These are phyloP conservation scores for Apodemus sylvaticus DNA, from an alignment of 2,113 vertebrate species.

Conservation along the genomic window DNA sequence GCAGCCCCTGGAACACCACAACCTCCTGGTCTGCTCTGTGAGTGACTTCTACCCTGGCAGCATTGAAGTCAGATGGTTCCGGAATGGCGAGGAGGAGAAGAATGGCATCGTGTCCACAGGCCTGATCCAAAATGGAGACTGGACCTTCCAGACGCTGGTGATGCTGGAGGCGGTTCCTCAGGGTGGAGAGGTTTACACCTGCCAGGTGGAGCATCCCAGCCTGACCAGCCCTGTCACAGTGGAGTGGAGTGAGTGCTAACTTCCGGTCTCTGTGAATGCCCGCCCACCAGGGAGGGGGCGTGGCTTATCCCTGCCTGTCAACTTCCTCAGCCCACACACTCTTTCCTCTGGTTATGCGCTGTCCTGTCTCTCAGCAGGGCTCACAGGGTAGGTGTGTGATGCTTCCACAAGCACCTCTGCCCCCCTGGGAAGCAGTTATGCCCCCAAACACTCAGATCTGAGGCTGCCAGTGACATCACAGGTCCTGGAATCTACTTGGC, in stretches of 20 bases:
- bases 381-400: accelerated
- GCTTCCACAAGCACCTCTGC: background rate
- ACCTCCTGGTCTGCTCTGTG: slow-evolving; percentile 78
- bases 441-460: background rate
- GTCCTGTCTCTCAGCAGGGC: accelerated
- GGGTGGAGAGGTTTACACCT: slow-evolving; percentile 68
- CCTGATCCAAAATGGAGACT: slow-evolving; percentile 68
- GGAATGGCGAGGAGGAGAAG: slow-evolving; percentile 24
- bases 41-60: slow-evolving; percentile 66
- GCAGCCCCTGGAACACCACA: slow-evolving; percentile 30
- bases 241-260: slow-evolving; percentile 76
- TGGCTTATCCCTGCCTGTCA: background rate
- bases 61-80: slow-evolving; percentile 68
- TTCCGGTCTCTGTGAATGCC: accelerated
- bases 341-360: background rate
- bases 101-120: slow-evolving; percentile 63
- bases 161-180: slow-evolving; percentile 64
- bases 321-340: background rate
- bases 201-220: slow-evolving; percentile 69
- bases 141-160: slow-evolving; percentile 71
- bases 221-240: accelerated
- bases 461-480: accelerated
- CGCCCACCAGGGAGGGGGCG: accelerated
- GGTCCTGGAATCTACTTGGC: accelerated
- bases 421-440: accelerated